Percentiles rank a stretch among this genome's conserved stretches.
phyloP scores from a whole-genome alignment of 2,113 vertebrate species.

The Grallaria varia region DNA sequence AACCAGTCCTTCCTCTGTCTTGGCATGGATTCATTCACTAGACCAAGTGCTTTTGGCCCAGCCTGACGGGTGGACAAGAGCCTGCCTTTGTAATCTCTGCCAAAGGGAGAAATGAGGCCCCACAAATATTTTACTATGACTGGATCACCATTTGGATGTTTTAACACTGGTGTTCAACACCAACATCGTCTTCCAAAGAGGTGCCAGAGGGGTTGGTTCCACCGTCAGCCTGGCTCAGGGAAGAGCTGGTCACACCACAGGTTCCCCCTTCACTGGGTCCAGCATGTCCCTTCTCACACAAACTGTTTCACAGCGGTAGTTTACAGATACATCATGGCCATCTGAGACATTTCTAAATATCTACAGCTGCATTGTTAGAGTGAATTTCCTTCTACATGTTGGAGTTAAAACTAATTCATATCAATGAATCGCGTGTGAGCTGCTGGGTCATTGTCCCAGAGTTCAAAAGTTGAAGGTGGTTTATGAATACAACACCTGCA shows the following conservation, averaged over 20 bases:
- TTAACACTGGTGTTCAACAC: background rate
- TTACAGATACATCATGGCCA: background rate
- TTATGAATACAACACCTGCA: background rate
- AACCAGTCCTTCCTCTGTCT: background rate
- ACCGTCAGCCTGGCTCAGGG: background rate
- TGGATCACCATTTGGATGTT: background rate
- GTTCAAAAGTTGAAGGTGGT: slow-evolving; percentile 14
- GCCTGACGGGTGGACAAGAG: background rate
- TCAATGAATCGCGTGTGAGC: background rate
- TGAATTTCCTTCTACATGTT: background rate
- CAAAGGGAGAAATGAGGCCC: background rate
- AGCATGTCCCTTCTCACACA: background rate
- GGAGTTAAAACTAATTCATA: background rate
- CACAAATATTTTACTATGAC: background rate
- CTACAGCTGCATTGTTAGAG: background rate
- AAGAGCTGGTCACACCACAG: background rate
- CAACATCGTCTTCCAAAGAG: background rate
- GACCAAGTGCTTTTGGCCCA: background rate
- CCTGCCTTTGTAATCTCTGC: background rate
- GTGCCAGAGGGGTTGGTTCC: background rate
- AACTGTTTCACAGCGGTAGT: background rate
- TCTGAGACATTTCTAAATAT: background rate
- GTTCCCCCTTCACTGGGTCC: background rate
- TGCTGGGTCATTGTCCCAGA: background rate
- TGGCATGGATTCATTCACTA: background rate